phyloP scores from a whole-genome alignment of 1,140 invertebrate species.

The Lycorma delicatula region DNA sequence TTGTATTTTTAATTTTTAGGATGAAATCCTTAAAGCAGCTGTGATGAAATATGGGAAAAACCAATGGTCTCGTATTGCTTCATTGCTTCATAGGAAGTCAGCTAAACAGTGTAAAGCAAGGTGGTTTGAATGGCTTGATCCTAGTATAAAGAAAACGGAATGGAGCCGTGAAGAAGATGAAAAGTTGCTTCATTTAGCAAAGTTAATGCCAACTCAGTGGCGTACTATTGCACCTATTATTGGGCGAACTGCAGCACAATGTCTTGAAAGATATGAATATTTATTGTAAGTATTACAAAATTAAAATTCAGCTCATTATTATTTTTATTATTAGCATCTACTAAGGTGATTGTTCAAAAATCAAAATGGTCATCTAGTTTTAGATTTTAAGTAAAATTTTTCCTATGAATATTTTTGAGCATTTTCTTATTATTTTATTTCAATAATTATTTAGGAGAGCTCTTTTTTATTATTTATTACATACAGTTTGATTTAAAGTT shows the following conservation, averaged over 20 bases:
- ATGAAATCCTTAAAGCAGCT: slow-evolving; percentile 99
- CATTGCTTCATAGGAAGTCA: slow-evolving; percentile 94
- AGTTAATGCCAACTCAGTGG: slow-evolving; percentile 99
- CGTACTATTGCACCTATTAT: slow-evolving; percentile 98
- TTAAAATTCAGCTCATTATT: not conserved
- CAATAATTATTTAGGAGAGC: too few relatives aligned
- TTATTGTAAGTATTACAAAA: slow-evolving; percentile 66
- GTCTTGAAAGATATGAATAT: slow-evolving; percentile 95
- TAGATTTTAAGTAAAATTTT: too few relatives aligned
- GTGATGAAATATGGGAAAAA: slow-evolving; percentile 99
- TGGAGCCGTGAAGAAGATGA: slow-evolving; percentile 99
- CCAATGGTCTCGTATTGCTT: slow-evolving; percentile 99
- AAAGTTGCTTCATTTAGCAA: slow-evolving; percentile 94
- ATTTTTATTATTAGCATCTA: too few relatives aligned
- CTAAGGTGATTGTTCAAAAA: too few relatives aligned
- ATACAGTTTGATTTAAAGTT: too few relatives aligned
- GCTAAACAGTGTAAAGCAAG: slow-evolving; percentile 99
- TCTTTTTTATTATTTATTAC: too few relatives aligned
- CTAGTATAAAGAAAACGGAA: slow-evolving; percentile 99
- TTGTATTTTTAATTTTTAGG: slow-evolving; percentile 51
- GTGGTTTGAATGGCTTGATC: slow-evolving; percentile 99
- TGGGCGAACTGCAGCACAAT: slow-evolving; percentile 96
- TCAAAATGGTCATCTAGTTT: too few relatives aligned
- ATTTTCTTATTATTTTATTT: too few relatives aligned
- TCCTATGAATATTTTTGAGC: too few relatives aligned